Conservation (phyloP, 2,113 vertebrate genomes). For the Malurus melanocephalus region DNA sequence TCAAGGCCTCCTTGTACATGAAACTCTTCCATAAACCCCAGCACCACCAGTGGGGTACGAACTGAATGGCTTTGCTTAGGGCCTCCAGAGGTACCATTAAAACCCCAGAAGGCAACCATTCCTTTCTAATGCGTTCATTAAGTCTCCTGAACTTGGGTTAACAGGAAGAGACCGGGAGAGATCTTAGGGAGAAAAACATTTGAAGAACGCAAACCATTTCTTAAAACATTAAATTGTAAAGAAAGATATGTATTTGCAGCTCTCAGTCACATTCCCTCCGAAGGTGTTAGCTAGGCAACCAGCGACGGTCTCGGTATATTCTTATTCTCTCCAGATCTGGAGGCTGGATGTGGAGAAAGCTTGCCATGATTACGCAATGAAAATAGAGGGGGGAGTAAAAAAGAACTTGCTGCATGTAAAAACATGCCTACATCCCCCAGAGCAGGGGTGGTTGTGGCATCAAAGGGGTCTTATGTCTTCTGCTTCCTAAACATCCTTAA, state of each 20-base stretch:
- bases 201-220: not conserved
- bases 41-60: not conserved
- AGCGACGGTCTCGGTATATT: not conserved
- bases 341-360: slow-evolving; percentile 52
- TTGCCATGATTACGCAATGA: slow-evolving; percentile 60
- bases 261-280: not conserved
- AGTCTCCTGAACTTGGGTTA: not conserved
- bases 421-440: slow-evolving; percentile 27
- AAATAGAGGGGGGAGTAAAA: slow-evolving; percentile 55
- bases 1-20: not conserved
- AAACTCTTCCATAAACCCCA: not conserved
- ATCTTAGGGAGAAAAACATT: not conserved
- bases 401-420: slow-evolving; percentile 43
- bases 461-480: not conserved
- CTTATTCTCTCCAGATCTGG: slow-evolving; percentile 41
- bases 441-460: not conserved
- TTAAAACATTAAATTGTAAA: not conserved
- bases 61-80: not conserved
- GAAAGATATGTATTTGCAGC: not conserved
- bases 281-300: slow-evolving; percentile 66
- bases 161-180: not conserved
- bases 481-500: not conserved
- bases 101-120: not conserved
- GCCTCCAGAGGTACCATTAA: not conserved
- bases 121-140: not conserved